Evolutionary conservation across 2,888 invertebrate genomes (phyloP).

Genomic region (Mimumesa dahlbomi): DNA sequence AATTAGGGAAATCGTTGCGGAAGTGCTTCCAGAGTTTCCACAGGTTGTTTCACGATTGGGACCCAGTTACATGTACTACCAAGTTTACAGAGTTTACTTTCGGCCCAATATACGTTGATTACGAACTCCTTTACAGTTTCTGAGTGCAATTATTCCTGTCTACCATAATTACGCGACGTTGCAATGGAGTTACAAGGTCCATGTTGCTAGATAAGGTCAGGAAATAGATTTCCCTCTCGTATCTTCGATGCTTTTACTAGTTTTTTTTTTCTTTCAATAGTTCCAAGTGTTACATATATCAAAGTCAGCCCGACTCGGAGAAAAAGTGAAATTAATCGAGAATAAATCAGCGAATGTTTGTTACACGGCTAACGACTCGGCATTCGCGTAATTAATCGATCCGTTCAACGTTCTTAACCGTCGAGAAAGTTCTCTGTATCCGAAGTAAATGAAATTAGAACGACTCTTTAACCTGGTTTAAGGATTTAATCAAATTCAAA

Average conservation of each 20-base stretch:
- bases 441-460: too few relatives aligned
- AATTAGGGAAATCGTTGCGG: not conserved
- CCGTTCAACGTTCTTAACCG: not conserved
- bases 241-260: not conserved
- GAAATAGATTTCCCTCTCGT: constrained; percentile 14
- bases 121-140: constrained; percentile 59
- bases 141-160: constrained; percentile 63
- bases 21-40: too few relatives aligned
- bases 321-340: constrained; percentile 28
- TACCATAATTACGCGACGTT: constrained; percentile 60
- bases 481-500: too few relatives aligned
- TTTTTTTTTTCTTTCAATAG: constrained; percentile 40
- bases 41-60: too few relatives aligned
- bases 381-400: constrained; percentile 15
- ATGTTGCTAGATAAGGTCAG: constrained; percentile 57
- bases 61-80: constrained; percentile 17
- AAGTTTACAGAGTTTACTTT: constrained; percentile 50
- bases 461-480: too few relatives aligned
- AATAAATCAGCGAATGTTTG: constrained; percentile 34
- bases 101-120: constrained; percentile 46
- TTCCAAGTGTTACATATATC: constrained; percentile 1
- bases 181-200: constrained; percentile 41
- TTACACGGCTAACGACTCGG: constrained; percentile 27
- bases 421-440: too few relatives aligned
- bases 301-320: constrained; percentile 1